Conservation (phyloP, 2,888 invertebrate species). For the Oithona nana region DNA sequence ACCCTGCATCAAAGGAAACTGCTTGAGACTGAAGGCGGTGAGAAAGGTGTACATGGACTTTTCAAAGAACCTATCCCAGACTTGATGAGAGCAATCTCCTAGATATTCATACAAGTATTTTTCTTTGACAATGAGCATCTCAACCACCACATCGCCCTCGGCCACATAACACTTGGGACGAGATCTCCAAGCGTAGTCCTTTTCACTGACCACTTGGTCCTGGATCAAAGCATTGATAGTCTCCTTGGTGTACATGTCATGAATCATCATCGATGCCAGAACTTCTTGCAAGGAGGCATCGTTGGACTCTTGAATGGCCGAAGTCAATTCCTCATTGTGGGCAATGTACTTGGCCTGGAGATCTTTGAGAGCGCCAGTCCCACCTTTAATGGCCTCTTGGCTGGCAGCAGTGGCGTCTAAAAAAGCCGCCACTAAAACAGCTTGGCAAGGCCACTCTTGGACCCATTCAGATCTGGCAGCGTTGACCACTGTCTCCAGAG, state of each 20-base stretch:
- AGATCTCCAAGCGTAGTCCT: neutral
- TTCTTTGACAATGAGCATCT: neutral
- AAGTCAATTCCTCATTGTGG: neutral
- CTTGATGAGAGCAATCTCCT: neutral
- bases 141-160: neutral
- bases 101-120: neutral
- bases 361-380: constrained; percentile 22
- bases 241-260: neutral
- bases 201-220: neutral
- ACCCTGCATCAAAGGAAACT: neutral
- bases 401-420: neutral
- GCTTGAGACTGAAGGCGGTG: neutral
- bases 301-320: neutral
- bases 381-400: constrained; percentile 40
- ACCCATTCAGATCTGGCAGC: neutral
- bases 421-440: neutral
- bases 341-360: neutral
- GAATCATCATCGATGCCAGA: neutral
- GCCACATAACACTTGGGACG: neutral
- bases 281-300: neutral
- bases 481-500: neutral
- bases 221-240: neutral
- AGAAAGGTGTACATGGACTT: neutral
- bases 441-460: neutral
- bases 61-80: neutral